Conservation (phyloP, 2,888 invertebrate species). For the Gandaritis pyraliata region DNA sequence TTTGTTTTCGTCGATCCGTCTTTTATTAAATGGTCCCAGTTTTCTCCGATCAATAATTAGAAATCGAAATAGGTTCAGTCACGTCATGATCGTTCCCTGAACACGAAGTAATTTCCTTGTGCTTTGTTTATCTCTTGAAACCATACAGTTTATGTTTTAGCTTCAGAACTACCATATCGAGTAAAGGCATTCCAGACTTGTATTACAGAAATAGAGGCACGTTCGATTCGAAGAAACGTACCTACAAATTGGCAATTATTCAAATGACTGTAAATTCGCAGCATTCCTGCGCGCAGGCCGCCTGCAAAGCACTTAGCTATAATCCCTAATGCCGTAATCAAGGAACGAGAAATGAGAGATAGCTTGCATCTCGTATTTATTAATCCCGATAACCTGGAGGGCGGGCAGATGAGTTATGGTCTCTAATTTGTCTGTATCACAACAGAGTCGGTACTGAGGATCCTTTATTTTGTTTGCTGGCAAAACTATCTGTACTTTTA, state of each 20-base stretch:
- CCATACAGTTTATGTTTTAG: neutral
- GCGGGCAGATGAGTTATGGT: slow-evolving; percentile 60
- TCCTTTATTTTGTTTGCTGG: slow-evolving; percentile 46
- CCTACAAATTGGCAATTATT: slow-evolving; percentile 38
- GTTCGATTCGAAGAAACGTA: slow-evolving; percentile 27
- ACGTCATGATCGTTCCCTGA: slow-evolving; percentile 55
- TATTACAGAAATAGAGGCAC: slow-evolving; percentile 7
- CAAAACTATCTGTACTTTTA: slow-evolving; percentile 43
- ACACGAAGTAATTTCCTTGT: slow-evolving; percentile 54
- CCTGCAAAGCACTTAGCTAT: slow-evolving; percentile 39
- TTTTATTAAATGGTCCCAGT: slow-evolving; percentile 53
- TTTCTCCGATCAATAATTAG: slow-evolving; percentile 64
- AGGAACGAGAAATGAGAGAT: slow-evolving; percentile 57
- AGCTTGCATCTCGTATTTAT: slow-evolving; percentile 50
- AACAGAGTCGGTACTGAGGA: slow-evolving; percentile 46
- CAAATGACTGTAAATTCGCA: slow-evolving; percentile 37
- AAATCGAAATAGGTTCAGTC: slow-evolving; percentile 62
- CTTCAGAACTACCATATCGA: neutral
- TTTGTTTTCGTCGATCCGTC: slow-evolving; percentile 49
- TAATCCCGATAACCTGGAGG: slow-evolving; percentile 62
- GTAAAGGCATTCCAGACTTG: neutral
- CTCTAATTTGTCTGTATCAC: slow-evolving; percentile 63
- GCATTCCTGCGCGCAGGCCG: slow-evolving; percentile 37
- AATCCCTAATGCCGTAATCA: slow-evolving; percentile 53
- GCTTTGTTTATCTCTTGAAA: slow-evolving; percentile 7